Evolutionary conservation across 1,140 invertebrate species (phyloP).

Genomic region (Macrobrachium rosenbergii): DNA sequence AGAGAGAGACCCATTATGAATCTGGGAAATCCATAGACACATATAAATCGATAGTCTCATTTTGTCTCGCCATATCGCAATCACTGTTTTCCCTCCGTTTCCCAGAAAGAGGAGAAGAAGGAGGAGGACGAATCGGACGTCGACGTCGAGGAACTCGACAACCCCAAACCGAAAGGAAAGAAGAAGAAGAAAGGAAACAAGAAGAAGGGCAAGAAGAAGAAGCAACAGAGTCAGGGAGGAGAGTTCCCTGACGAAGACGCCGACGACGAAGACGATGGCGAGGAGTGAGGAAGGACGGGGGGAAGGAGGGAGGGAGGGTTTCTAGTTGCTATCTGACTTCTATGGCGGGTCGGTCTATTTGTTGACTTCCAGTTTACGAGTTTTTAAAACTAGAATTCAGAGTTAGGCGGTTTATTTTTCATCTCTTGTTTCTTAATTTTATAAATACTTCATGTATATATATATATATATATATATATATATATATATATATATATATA

Average conservation of each 20-base stretch:
- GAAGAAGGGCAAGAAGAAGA: slow-evolving; percentile 25
- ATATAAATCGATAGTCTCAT: too few relatives aligned
- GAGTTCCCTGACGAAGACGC: slow-evolving; percentile 22
- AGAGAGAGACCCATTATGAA: neutral
- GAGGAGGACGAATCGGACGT: slow-evolving; percentile 21
- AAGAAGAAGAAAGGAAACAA: slow-evolving; percentile 13
- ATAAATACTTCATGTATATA: neutral
- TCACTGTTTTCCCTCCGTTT: too few relatives aligned
- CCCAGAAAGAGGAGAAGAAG: slow-evolving; percentile 13
- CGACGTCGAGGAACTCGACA: slow-evolving; percentile 16
- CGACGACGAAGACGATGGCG: slow-evolving; percentile 16
- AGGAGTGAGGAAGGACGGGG: neutral
- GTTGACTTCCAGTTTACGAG: too few relatives aligned
- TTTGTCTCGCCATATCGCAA: too few relatives aligned
- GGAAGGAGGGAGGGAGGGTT: neutral
- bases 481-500: slow-evolving; percentile 17
- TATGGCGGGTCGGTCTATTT: too few relatives aligned
- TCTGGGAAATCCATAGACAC: neutral
- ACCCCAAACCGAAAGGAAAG: slow-evolving; percentile 21
- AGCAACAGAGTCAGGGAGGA: slow-evolving; percentile 6
- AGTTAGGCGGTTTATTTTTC: too few relatives aligned
- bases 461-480: slow-evolving; percentile 3
- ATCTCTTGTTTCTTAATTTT: too few relatives aligned
- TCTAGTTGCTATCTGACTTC: neutral
- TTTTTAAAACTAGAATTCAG: too few relatives aligned